A percentile compares a stretch with the other conserved stretches of the same genome.
Conservation (phyloP, 2,797 vertebrate species). For the Schizopygopsis pylzovi region DNA sequence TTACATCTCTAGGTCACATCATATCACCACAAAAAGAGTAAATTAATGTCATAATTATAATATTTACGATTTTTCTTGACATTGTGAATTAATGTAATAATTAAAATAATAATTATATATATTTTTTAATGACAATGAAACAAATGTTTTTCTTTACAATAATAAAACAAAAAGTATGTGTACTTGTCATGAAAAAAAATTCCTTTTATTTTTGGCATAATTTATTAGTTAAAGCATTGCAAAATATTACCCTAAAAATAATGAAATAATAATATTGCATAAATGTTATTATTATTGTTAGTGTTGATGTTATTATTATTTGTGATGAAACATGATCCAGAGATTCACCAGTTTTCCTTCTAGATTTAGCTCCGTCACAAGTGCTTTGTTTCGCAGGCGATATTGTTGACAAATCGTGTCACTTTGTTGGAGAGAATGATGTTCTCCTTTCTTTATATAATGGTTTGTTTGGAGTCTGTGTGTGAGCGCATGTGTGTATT, state of each 20-base stretch:
- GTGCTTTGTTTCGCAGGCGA: constrained; percentile 32
- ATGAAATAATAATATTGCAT: not conserved
- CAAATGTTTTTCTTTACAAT: too few species aligned
- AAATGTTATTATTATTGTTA: not conserved
- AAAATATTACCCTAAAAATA: not conserved
- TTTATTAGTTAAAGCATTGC: not conserved
- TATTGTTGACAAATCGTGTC: constrained; percentile 57
- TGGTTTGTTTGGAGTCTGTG: constrained; percentile 48
- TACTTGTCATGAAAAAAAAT: not conserved
- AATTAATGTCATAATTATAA: not conserved
- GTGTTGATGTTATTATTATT: not conserved
- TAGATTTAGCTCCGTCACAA: not conserved
- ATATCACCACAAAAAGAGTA: not conserved
- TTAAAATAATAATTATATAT: not conserved
- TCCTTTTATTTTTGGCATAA: too few species aligned
- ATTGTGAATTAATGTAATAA: not conserved
- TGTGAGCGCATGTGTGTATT: constrained; percentile 36
- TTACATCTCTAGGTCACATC: too few species aligned
- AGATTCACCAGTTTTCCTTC: not conserved
- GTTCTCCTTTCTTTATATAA: constrained; percentile 60
- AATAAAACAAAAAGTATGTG: not conserved
- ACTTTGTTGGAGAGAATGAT: constrained; percentile 51
- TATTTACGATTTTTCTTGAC: not conserved
- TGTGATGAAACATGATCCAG: not conserved
- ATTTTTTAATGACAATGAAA: not conserved